These are phyloP conservation scores for Andrena chrysosceles DNA, from an alignment of 2,888 invertebrate genomes.

Conservation along the genomic window DNA sequence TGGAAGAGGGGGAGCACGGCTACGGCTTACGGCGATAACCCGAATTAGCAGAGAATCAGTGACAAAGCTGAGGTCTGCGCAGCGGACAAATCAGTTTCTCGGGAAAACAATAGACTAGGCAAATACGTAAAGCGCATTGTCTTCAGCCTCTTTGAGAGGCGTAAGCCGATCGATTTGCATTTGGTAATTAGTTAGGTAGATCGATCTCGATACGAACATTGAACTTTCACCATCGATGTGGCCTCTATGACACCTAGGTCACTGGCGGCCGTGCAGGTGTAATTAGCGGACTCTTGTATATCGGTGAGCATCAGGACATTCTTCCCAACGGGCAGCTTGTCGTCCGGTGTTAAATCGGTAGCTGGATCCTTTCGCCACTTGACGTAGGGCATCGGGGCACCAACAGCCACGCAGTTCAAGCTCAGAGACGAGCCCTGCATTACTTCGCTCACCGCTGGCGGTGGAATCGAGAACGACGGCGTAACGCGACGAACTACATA, in stretches of 20 bases:
- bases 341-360: conserved; percentile 95
- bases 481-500: conserved; percentile 98
- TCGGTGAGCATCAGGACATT: conserved; percentile 95
- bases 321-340: conserved; percentile 93
- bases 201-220: conserved; percentile 90
- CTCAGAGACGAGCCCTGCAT: conserved; percentile 96
- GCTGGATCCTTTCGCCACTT: conserved; percentile 95
- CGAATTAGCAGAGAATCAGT: not conserved
- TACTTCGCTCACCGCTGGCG: conserved; percentile 94
- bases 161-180: conserved; percentile 57
- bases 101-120: not conserved
- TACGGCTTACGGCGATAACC: not conserved
- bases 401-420: conserved; percentile 98
- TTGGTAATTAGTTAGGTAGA: conserved; percentile 37
- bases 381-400: conserved; percentile 99
- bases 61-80: not conserved
- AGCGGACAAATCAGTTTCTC: not conserved
- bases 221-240: conserved; percentile 95
- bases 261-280: conserved; percentile 98
- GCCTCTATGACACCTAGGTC: conserved; percentile 96
- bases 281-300: conserved; percentile 97
- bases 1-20: too few species aligned
- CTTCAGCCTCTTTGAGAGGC: conserved; percentile 11
- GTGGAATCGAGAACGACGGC: conserved; percentile 97
- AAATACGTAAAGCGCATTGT: conserved; percentile 5